Percentiles rank a stretch among this genome's conserved stretches.
Conservation (phyloP, 2,113 vertebrate genomes). For the Sporophila hypoxantha region DNA sequence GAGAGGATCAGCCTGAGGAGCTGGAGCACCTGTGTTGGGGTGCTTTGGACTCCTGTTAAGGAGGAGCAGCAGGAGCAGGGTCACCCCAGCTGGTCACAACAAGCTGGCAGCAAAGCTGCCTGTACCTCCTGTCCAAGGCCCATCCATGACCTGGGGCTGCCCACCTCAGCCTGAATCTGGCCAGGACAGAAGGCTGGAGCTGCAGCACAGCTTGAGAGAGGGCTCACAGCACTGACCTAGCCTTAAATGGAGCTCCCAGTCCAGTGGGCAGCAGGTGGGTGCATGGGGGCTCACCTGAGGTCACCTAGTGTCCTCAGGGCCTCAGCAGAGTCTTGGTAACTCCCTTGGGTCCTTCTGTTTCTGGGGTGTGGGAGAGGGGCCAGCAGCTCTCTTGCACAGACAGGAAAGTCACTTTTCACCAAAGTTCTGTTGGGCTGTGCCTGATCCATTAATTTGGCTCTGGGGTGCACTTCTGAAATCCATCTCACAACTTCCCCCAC, state of each 20-base stretch:
- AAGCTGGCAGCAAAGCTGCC: background rate
- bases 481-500: background rate
- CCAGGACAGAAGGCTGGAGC: background rate
- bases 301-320: background rate
- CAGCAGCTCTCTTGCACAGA: accelerated
- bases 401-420: background rate
- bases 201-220: background rate
- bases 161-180: background rate
- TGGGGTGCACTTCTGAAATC: background rate
- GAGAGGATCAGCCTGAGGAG: background rate
- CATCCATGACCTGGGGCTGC: background rate
- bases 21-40: background rate
- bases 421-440: background rate
- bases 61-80: background rate
- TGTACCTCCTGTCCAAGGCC: too few relatives aligned
- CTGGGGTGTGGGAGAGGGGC: background rate
- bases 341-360: background rate
- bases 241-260: background rate
- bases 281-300: background rate
- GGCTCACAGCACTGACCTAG: accelerated
- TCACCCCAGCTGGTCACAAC: background rate
- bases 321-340: background rate
- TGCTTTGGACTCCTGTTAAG: background rate
- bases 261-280: background rate
- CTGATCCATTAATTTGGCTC: background rate